Base-by-base conservation (phyloP, 1,140 invertebrate species). In the Stenopsyche tienmushanensis region DNA sequence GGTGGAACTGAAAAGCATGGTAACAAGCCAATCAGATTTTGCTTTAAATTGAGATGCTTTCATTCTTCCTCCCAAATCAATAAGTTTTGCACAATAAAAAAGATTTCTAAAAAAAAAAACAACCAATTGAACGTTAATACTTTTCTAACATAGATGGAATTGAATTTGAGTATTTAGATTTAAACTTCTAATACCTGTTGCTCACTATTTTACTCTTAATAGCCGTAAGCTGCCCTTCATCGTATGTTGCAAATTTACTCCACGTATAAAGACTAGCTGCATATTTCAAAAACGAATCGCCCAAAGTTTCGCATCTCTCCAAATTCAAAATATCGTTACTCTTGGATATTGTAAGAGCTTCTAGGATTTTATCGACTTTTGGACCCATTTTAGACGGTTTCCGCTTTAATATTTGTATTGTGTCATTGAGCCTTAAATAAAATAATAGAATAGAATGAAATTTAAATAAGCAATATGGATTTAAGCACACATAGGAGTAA, bases 231-330 rank as follows among this genome's bases (percentile, higher is more conserved):
- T 83, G 82, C 0, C 94, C 93, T 76, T 97, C 94, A 66, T 87
- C 83, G 60, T 84, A 84, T 0, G 76, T 74, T 0, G 86, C 84
- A 78, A 87, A 93, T 50, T 82, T 83, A 65, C 87, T 83, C 72
- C 86, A 90, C 9, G 95, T 74, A 72, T 87, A 91, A 0, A 93
- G 73, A 7, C 88, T 89, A 9, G 84, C 79, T 2, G 86, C 85
- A 69, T 91, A 89, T 78, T 97, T 97, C 0, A 97, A 79, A 73
- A 94, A 96, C 0, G 91, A 89, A 78, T 97, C 94, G 0, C 94
- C 94, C 15, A 97, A 81, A 0, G 90, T 90, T 78, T 97, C 94
- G 2, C 89, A 75, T 2, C 92, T 79, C 75, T 97, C 94, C 66
- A 94, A 81, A 74, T 94, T 87, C 52, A 93, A 87, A 3, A 87